Evolutionary conservation across 1,140 invertebrate species (phyloP).

Genomic region (Mycetomoellerius zeteki): DNA sequence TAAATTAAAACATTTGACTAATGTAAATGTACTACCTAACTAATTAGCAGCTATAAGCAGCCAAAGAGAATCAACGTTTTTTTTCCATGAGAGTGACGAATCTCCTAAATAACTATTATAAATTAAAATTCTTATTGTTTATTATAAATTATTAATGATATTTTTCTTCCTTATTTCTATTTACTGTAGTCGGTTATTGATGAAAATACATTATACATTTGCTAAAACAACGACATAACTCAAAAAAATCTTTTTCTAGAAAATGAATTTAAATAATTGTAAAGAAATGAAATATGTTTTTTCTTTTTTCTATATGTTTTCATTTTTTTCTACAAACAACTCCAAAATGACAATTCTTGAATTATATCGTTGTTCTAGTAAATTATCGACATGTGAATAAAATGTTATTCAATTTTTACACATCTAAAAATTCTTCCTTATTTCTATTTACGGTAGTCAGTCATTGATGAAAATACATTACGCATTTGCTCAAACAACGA

Average conservation of each 20-base stretch:
- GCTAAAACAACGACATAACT: too few species aligned
- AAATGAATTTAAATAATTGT: too few species aligned
- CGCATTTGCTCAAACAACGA: too few species aligned
- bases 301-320: too few species aligned
- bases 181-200: neutral
- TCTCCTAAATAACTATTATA: neutral
- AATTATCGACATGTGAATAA: neutral
- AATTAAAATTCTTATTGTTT: neutral
- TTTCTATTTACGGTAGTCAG: neutral
- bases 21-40: conserved; percentile 14
- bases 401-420: neutral
- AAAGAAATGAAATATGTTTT: too few species aligned
- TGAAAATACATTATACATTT: too few species aligned
- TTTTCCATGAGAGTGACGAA: neutral
- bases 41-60: conserved; percentile 30
- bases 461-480: too few species aligned
- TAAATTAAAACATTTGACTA: conserved; percentile 4
- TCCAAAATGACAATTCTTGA: too few species aligned
- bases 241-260: too few species aligned
- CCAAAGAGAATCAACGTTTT: conserved; percentile 38
- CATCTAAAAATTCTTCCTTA: neutral
- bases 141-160: conserved; percentile 24
- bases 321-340: too few species aligned
- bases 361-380: neutral
- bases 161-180: neutral